Conservation (phyloP, 2,113 vertebrate genomes). For the Pipra filicauda region DNA sequence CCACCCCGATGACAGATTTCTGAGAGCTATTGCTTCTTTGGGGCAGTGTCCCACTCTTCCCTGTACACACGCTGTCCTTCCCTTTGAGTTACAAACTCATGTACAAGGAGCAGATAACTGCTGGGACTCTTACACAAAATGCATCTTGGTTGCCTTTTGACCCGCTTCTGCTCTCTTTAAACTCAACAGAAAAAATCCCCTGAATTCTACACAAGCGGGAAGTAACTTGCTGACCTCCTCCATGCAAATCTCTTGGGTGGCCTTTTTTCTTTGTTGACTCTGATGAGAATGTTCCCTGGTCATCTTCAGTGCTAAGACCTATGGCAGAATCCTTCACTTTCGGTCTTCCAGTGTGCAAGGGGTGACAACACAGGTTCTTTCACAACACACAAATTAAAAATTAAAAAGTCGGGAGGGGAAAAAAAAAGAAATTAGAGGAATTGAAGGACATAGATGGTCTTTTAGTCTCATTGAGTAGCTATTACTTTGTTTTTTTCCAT, state of each 20-base stretch:
- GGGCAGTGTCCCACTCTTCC: background rate
- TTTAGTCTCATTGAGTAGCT: background rate
- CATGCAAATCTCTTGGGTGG: background rate
- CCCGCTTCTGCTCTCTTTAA: background rate
- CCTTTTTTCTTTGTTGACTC: background rate
- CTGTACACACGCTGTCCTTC: background rate
- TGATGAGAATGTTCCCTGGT: background rate
- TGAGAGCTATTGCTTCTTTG: background rate
- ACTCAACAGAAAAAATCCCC: constrained; percentile 58
- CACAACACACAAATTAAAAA: background rate
- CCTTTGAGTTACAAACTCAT: background rate
- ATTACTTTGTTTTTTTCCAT: background rate
- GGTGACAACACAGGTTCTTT: background rate
- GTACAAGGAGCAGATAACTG: background rate
- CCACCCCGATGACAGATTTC: background rate
- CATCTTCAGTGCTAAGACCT: background rate
- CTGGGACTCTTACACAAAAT: background rate
- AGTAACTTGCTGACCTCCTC: background rate
- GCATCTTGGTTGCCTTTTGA: background rate
- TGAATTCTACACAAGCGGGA: background rate
- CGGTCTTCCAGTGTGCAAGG: background rate
- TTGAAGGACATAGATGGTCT: background rate
- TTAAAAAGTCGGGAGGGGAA: background rate
- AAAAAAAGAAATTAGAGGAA: background rate
- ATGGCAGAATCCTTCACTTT: background rate